Conservation (phyloP, 1,140 invertebrate genomes). For the Tetramorium simillimum region DNA sequence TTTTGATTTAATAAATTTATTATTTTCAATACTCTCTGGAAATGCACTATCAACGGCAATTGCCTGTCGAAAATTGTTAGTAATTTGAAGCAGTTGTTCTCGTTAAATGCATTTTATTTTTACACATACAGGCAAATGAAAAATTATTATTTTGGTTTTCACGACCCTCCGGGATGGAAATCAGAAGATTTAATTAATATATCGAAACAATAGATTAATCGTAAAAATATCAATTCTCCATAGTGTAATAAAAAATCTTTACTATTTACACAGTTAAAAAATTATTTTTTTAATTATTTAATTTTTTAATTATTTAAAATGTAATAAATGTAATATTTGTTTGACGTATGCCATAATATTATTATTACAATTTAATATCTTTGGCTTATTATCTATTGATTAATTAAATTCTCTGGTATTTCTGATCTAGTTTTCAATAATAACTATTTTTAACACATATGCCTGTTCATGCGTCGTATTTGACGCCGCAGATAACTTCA, state of each 20-base stretch:
- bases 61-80: not conserved
- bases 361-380: not conserved
- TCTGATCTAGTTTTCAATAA: not conserved
- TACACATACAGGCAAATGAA: not conserved
- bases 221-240: not conserved
- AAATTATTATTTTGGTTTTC: slow-evolving; percentile 1
- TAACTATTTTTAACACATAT: not conserved
- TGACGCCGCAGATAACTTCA: not conserved
- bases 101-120: slow-evolving; percentile 6
- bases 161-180: not conserved
- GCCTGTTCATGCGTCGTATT: not conserved
- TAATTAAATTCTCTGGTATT: not conserved
- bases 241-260: not conserved
- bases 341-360: not conserved
- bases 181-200: slow-evolving; percentile 1
- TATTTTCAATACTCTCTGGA: not conserved
- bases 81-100: slow-evolving; percentile 8
- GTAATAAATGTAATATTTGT: not conserved
- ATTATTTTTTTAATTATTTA: not conserved
- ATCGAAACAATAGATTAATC: not conserved
- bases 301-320: slow-evolving; percentile 10
- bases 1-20: slow-evolving; percentile 8
- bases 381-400: not conserved
- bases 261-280: not conserved
- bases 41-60: not conserved